phyloP scores from a whole-genome alignment of 2,888 invertebrate species.

The Sminthurides aquaticus region DNA sequence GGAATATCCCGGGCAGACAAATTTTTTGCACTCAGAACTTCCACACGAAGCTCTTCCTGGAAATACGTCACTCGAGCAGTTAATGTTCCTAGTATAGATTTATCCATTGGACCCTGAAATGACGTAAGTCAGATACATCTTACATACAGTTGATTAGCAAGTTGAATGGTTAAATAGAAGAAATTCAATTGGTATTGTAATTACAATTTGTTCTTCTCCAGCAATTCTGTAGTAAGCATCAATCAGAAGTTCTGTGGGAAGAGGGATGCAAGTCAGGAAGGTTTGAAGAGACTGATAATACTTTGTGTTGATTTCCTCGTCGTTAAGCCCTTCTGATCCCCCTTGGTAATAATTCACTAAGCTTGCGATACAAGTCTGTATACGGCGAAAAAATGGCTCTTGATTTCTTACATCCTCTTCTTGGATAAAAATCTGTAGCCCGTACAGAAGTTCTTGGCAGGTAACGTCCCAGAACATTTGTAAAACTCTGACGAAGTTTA shows the following conservation, averaged over 20 bases:
- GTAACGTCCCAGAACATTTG: conserved; percentile 35
- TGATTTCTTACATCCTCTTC: conserved; percentile 21
- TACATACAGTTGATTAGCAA: not conserved
- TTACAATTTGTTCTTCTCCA: not conserved
- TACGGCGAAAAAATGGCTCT: conserved; percentile 20
- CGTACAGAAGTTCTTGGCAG: conserved; percentile 25
- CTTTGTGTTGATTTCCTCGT: conserved; percentile 26
- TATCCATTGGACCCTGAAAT: conserved; percentile 4
- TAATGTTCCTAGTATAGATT: conserved; percentile 27
- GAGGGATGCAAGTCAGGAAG: conserved; percentile 23
- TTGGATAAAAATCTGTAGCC: conserved; percentile 9
- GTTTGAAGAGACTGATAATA: conserved; percentile 20
- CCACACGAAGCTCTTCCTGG: conserved; percentile 29
- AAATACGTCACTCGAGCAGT: conserved; percentile 28
- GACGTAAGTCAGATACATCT: not conserved
- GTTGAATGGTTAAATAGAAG: not conserved
- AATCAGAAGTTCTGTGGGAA: conserved; percentile 29
- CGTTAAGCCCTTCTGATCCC: conserved; percentile 29
- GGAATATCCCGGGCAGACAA: conserved; percentile 27
- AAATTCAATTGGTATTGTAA: not conserved
- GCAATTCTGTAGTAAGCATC: conserved; percentile 27
- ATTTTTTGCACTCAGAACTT: conserved; percentile 29
- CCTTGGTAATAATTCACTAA: conserved; percentile 32
- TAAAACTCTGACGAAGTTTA: conserved; percentile 34
- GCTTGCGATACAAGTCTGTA: conserved; percentile 23